Percentiles rank a stretch among this genome's conserved stretches.
These are phyloP conservation scores for Leptopterna dolabrata DNA, from an alignment of 2,888 invertebrate genomes.

Conservation along the genomic window DNA sequence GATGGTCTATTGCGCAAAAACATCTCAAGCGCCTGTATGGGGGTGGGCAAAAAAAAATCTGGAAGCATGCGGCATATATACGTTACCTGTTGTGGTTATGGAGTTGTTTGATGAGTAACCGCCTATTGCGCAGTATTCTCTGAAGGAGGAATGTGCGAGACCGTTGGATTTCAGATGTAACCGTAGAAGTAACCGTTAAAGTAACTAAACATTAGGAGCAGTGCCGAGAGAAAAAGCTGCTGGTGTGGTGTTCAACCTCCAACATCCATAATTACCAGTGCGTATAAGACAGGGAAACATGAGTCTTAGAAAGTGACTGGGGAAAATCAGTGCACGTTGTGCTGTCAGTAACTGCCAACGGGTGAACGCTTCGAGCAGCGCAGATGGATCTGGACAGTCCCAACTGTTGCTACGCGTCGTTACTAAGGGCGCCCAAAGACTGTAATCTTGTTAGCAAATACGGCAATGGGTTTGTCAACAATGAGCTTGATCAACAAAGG, in stretches of 20 bases:
- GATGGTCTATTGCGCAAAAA: conserved; percentile 1
- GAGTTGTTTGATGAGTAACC: neutral
- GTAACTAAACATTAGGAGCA: too few relatives aligned
- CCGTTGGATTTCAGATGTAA: too few relatives aligned
- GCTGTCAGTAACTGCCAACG: neutral
- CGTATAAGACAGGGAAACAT: neutral
- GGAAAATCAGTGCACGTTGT: neutral
- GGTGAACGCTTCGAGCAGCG: neutral
- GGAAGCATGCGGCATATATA: neutral
- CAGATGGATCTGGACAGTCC: neutral
- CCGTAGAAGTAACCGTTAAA: too few relatives aligned
- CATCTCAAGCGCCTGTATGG: neutral
- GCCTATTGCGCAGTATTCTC: neutral
- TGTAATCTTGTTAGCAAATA: too few relatives aligned
- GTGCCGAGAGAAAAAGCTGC: too few relatives aligned
- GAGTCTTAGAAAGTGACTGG: neutral
- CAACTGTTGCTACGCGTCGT: neutral
- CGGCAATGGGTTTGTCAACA: too few relatives aligned
- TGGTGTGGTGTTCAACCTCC: too few relatives aligned
- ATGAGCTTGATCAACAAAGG: too few relatives aligned
- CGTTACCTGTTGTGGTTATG: neutral
- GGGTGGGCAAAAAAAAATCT: neutral
- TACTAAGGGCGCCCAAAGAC: neutral
- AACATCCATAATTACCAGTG: neutral
- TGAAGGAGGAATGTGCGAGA: too few relatives aligned